Base-by-base conservation (phyloP, 2,888 invertebrate species). In the Lycaena phlaeas region DNA sequence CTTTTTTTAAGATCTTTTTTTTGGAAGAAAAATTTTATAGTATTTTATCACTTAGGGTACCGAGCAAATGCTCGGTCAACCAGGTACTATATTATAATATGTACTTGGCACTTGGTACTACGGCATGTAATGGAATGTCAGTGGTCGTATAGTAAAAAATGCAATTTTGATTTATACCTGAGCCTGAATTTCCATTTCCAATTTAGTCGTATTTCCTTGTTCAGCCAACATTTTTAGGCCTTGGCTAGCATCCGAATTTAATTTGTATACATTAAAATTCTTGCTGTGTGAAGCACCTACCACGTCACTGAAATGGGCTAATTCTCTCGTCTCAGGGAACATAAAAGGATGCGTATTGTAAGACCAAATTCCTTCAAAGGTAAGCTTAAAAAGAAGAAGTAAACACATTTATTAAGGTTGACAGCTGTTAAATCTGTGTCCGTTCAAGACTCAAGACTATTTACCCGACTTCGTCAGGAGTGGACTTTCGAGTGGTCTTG, bases 241-340 rank as follows among this genome's bases (percentile, higher is more conserved):
- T 0, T 54, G 49, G 3, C 61, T 62, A 3, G 84, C 81, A 38
- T 72, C 73, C 0, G 66, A 54, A 26, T 72, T 68, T 15, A 57
- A 64, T 39, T 68, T 71, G 54, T 67, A 84, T 0, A 79, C 45
- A 17, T 54, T 57, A 34, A 64, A 77, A 27, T 68, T 64, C 26
- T 68, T 69, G 43, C 60, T 69, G 42, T 84, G 84, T 0, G 81
- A 77, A 0, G 82, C 84, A 0, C 82, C 84, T 0, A 84, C 81
- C 1, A 82, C 64, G 34, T 81, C 82, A 41, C 84, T 82, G 48
- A 79, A 84, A 10, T 69, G 61, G 0, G 73, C 69, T 14, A 61
- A 41, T 1, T 64, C 54, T 2, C 46, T 51, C 0, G 54, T 44
- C 3, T 48, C 44, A 0, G 82, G 82, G 36, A 65, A 84, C 65